phyloP scores from a whole-genome alignment of 2,113 vertebrate species.

The Albula goreensis region DNA sequence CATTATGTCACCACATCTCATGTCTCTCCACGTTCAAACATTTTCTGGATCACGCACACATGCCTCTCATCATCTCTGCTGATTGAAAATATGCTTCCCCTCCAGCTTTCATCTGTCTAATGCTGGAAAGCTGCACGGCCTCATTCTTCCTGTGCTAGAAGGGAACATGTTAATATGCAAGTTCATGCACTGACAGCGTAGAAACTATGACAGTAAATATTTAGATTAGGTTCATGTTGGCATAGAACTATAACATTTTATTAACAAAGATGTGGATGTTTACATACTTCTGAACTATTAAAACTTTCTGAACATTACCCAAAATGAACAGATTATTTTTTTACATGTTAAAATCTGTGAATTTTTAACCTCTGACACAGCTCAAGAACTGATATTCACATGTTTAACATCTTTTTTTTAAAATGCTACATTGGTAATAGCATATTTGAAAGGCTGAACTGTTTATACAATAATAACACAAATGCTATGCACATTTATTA shows the following conservation, averaged over 20 bases:
- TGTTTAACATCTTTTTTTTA: no score
- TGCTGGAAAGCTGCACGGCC: background rate
- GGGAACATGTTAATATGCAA: background rate
- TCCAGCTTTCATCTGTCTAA: background rate
- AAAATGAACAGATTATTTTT: no score
- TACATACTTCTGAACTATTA: no score
- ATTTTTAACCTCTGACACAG: no score
- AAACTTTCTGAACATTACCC: no score
- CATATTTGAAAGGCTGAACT: no score
- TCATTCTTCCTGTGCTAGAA: background rate
- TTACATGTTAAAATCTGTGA: no score
- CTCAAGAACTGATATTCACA: no score
- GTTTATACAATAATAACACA: no score
- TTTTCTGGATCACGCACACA: background rate
- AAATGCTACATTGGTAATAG: no score
- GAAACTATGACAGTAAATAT: background rate
- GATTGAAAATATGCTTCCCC: background rate
- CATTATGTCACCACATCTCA: background rate
- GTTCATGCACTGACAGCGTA: background rate
- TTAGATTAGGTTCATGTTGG: background rate
- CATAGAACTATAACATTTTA: background rate
- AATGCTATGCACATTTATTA: no score
- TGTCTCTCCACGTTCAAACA: background rate
- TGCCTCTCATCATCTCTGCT: background rate
- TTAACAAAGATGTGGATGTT: no score